These are phyloP conservation scores for Athalia cordata DNA, from an alignment of 2,888 invertebrate species.

Conservation along the genomic window DNA sequence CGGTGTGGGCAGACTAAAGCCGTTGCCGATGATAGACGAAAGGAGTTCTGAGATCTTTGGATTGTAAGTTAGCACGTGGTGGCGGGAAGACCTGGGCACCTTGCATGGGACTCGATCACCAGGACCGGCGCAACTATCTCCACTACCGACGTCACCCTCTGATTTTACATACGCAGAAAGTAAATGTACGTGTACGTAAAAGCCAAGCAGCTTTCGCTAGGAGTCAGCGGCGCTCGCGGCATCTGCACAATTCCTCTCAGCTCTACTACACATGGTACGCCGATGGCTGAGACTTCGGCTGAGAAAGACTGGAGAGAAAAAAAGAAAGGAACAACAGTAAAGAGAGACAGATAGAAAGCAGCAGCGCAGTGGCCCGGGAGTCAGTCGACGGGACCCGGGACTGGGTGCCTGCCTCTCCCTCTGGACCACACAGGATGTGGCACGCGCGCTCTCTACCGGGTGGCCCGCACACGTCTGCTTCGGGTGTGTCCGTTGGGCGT, in stretches of 20 bases:
- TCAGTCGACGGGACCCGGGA: constrained; percentile 48
- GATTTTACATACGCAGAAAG: too few relatives aligned
- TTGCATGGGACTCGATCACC: constrained; percentile 22
- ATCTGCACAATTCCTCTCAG: not conserved
- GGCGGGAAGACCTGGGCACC: constrained; percentile 54
- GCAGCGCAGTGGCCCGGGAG: constrained; percentile 47
- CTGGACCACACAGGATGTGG: constrained; percentile 84
- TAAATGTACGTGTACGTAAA: constrained; percentile 5
- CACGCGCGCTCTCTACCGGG: constrained; percentile 82
- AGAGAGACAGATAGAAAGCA: constrained; percentile 43
- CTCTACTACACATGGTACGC: constrained; percentile 41
- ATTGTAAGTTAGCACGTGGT: constrained; percentile 73
- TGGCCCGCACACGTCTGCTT: constrained; percentile 70
- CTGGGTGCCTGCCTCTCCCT: constrained; percentile 47
- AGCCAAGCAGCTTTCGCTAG: constrained; percentile 23
- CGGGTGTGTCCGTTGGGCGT: constrained; percentile 62
- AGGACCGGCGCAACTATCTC: not conserved
- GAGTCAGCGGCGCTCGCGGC: not conserved
- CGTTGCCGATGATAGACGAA: constrained; percentile 46
- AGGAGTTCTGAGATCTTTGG: constrained; percentile 63
- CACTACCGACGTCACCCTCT: not conserved
- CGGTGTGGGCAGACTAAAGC: not conserved
- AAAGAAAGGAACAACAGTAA: constrained; percentile 46
- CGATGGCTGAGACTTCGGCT: constrained; percentile 50
- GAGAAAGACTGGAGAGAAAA: constrained; percentile 46